Conservation (phyloP, 2,113 vertebrate genomes). For the Solea senegalensis region DNA sequence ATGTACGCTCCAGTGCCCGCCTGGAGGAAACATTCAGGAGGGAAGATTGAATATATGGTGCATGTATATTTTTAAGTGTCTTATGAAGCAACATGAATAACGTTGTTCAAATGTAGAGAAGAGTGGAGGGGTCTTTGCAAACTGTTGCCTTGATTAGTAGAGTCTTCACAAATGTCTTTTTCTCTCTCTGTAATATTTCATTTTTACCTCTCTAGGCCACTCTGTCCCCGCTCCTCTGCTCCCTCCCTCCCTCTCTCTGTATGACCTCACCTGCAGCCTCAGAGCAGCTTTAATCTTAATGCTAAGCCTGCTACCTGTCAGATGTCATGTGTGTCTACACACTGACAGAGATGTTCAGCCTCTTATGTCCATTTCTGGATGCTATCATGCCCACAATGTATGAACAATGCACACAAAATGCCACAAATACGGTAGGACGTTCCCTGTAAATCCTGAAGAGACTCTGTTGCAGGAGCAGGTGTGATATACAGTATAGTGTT, state of each 20-base stretch:
- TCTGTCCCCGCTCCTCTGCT: not conserved
- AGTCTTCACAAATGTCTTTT: not conserved
- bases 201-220: slow-evolving; percentile 5
- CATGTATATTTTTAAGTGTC: not conserved
- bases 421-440: not conserved
- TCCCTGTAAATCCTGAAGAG: too few species aligned
- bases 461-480: too few species aligned
- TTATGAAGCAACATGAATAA: not conserved
- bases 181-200: slow-evolving; percentile 17
- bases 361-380: slow-evolving; percentile 56
- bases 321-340: slow-evolving; percentile 66
- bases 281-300: slow-evolving; percentile 71
- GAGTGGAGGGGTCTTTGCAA: too few species aligned
- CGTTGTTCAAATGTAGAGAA: not conserved
- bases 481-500: too few species aligned
- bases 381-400: not conserved
- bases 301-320: slow-evolving; percentile 80
- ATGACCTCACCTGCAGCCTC: slow-evolving; percentile 55
- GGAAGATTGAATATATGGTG: not conserved
- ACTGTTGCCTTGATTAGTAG: not conserved
- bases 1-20: slow-evolving; percentile 95
- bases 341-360: slow-evolving; percentile 45
- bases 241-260: slow-evolving; percentile 13
- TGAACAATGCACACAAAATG: slow-evolving; percentile 1
- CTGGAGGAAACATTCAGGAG: slow-evolving; percentile 62